A percentile compares a stretch with the other conserved stretches of the same genome.
phyloP scores from a whole-genome alignment of 2,113 vertebrate species.

The Poicephalus gulielmi region DNA sequence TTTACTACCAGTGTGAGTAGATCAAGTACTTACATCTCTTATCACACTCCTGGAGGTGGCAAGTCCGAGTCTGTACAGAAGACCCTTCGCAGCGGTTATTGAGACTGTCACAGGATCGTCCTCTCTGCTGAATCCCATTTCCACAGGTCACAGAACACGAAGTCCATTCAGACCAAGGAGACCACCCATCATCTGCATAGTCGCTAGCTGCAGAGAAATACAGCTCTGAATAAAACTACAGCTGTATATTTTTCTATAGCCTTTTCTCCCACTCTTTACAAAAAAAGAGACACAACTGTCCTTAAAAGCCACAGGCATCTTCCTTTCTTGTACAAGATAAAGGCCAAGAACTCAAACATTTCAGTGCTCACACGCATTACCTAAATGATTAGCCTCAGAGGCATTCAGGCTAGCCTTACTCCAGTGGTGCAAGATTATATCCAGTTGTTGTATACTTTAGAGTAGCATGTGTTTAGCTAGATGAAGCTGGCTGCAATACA shows the following conservation, averaged over 20 bases:
- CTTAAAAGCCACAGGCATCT: background rate
- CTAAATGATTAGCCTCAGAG: background rate
- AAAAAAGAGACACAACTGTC: background rate
- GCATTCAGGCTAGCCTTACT: background rate
- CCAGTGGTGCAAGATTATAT: background rate
- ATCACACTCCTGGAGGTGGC: conserved; percentile 94
- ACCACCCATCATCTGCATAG: conserved; percentile 90
- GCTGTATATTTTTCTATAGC: background rate
- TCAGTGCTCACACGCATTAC: background rate
- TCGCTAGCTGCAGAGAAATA: conserved; percentile 76
- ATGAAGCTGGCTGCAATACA: background rate
- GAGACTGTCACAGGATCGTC: conserved; percentile 96
- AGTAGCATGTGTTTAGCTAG: background rate
- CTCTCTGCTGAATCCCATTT: conserved; percentile 94
- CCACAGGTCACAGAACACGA: conserved; percentile 94
- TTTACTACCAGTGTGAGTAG: background rate
- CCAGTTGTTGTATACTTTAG: background rate
- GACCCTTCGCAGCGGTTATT: conserved; percentile 95
- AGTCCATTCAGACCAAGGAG: conserved; percentile 98
- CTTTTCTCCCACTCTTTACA: background rate
- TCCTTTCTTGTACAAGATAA: background rate
- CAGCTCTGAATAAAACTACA: background rate
- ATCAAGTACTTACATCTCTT: conserved; percentile 90
- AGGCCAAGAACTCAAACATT: background rate
- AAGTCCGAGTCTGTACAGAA: conserved; percentile 96